Evolutionary conservation across 2,797 vertebrate genomes (phyloP), one percentile per base, ranked within the genome.

Genomic region (Gymnothorax javanicus): DNA sequence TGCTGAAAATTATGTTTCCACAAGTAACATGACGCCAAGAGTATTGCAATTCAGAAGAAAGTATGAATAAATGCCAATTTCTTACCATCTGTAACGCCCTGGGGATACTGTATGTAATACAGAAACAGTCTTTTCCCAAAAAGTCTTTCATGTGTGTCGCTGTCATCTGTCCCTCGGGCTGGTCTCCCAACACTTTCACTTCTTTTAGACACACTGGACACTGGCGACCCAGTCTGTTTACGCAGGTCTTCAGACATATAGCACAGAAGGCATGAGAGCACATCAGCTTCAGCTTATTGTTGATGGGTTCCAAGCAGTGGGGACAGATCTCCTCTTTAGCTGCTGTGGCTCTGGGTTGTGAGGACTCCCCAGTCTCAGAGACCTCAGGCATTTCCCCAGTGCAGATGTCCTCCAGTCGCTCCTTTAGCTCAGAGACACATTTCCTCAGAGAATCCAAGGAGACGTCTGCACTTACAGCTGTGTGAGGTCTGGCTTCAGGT

Each of bases 341-440:
- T 4, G 15, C 3, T 15, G 20, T 4, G 12, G 27, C 71, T 33
- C 15, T 13, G 33, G 25, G 27, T 50, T 33, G 33, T 43, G 33
- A 43, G 33, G 33, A 43, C 33, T 43, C 43, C 27, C 71, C 71
- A 33, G 71, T 43, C 43, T 20, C 2, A 43, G 73, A 77, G 73
- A 77, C 52, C 73, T 77, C 20, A 43, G 13, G 15, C 73, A 77
- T 77, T 77, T 52, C 73, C 5, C 43, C 73, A 33, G 50, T 77
- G 73, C 73, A 77, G 73, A 77, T 2, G 43, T 77, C 73, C 73
- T 77, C 73, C 73, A 77, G 73, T 50, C 43, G 73, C 73, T 77
- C 73, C 52, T 77, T 77, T 27, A 77, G 73, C 43, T 77, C 33
- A 77, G 73, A 77, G 17, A 77, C 73, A 77, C 15, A 77, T 77